Evolutionary conservation across 2,888 invertebrate species (phyloP).

Genomic region (Epinotia brunnichana): DNA sequence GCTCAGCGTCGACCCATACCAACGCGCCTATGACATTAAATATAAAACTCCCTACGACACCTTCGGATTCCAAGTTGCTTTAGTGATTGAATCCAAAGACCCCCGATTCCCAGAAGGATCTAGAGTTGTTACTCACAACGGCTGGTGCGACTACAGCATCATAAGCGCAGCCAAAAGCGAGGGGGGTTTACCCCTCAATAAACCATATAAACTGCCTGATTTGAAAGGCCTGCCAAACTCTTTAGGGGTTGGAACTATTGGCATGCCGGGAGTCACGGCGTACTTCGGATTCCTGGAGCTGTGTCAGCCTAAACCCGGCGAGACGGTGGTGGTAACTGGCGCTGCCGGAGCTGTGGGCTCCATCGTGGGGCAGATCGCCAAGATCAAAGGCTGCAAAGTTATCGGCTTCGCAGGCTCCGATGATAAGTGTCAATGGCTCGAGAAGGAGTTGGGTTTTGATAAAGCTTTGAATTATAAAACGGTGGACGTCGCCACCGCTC

Average conservation of each 20-base stretch:
- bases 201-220: conserved; percentile 75
- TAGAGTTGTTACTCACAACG: conserved; percentile 82
- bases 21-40: conserved; percentile 52
- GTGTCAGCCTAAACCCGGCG: conserved; percentile 87
- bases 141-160: no score
- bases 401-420: no score
- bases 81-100: conserved; percentile 85
- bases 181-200: conserved; percentile 46
- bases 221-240: conserved; percentile 79
- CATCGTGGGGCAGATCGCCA: conserved; percentile 87
- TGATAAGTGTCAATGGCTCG: conserved; percentile 85
- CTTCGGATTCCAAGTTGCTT: conserved; percentile 58
- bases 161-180: conserved; percentile 43
- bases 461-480: conserved; percentile 88
- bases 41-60: conserved; percentile 68
- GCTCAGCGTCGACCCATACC: conserved; percentile 51
- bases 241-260: conserved; percentile 84
- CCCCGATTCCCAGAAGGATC: conserved; percentile 84
- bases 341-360: conserved; percentile 90
- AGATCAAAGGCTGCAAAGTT: no score
- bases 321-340: conserved; percentile 87
- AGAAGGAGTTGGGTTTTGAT: conserved; percentile 85
- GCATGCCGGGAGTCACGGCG: conserved; percentile 88
- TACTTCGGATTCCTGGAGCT: conserved; percentile 88
- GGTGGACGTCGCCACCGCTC: conserved; percentile 65